These are phyloP conservation scores for Deilephila elpenor DNA, from an alignment of 2,888 invertebrate genomes.

Conservation along the genomic window DNA sequence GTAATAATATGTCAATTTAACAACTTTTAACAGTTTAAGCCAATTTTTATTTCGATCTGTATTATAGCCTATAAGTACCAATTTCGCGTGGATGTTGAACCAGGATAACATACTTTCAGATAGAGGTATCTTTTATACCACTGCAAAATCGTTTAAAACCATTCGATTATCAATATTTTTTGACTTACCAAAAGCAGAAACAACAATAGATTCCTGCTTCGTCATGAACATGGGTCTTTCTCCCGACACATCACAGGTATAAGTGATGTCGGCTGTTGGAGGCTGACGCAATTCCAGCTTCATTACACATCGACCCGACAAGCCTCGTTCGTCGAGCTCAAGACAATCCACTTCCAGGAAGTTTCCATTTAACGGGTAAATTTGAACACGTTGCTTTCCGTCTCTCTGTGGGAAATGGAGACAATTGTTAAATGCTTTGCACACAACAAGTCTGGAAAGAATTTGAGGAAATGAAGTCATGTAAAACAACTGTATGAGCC, in stretches of 20 bases:
- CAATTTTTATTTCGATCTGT: no score
- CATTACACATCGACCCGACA: conserved; percentile 58
- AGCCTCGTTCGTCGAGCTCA: conserved; percentile 41
- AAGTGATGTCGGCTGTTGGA: conserved; percentile 48
- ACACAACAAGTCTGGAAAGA: no score
- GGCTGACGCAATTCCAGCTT: conserved; percentile 57
- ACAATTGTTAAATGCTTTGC: conserved; percentile 38
- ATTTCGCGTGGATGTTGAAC: no score
- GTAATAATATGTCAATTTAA: no score
- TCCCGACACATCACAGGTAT: conserved; percentile 72
- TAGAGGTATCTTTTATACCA: conserved; percentile 1
- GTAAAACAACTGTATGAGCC: no score
- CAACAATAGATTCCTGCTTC: conserved; percentile 50
- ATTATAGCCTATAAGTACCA: no score
- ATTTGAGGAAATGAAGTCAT: no score
- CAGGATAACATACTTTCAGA: neutral
- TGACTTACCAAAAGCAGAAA: conserved; percentile 62
- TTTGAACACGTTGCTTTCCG: conserved; percentile 44
- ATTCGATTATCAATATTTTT: neutral
- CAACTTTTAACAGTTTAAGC: no score
- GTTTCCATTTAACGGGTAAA: conserved; percentile 50
- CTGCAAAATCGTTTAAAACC: no score
- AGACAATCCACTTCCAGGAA: conserved; percentile 56
- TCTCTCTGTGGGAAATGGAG: conserved; percentile 43
- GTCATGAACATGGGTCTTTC: conserved; percentile 68